A percentile compares a stretch with the other conserved stretches of the same genome.
Conservation (phyloP, 2,888 invertebrate genomes). For the Melikaiella ostensackeni region DNA sequence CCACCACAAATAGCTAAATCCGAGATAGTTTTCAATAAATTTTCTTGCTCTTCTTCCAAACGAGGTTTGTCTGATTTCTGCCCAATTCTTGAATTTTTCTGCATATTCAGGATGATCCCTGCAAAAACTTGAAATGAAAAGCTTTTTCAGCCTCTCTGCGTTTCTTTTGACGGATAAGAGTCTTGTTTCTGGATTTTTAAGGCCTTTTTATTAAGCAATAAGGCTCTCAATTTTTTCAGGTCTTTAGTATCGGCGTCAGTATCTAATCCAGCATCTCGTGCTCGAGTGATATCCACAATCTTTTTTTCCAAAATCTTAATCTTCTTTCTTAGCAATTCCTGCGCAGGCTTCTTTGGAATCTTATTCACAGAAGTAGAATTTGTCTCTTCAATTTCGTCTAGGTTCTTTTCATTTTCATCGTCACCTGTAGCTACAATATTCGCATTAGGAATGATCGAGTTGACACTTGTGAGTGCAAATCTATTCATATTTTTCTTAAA, state of each 20-base stretch:
- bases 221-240: neutral
- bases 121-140: neutral
- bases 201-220: neutral
- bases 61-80: neutral
- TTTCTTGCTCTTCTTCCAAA: neutral
- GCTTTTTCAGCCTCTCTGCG: neutral
- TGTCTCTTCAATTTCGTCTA: no score
- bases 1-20: slow-evolving; percentile 8
- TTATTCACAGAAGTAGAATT: neutral
- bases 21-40: neutral
- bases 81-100: neutral
- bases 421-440: no score
- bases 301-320: neutral
- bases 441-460: no score
- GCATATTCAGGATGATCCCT: neutral
- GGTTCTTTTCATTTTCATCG: no score
- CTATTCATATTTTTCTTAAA: neutral
- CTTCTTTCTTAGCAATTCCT: no score
- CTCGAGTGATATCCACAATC: no score
- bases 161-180: neutral
- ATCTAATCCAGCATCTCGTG: no score
- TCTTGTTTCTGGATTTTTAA: neutral
- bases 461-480: no score
- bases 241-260: neutral
- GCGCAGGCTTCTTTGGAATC: no score